Base-by-base conservation (phyloP, 2,888 invertebrate genomes). In the Phortica okadai region DNA sequence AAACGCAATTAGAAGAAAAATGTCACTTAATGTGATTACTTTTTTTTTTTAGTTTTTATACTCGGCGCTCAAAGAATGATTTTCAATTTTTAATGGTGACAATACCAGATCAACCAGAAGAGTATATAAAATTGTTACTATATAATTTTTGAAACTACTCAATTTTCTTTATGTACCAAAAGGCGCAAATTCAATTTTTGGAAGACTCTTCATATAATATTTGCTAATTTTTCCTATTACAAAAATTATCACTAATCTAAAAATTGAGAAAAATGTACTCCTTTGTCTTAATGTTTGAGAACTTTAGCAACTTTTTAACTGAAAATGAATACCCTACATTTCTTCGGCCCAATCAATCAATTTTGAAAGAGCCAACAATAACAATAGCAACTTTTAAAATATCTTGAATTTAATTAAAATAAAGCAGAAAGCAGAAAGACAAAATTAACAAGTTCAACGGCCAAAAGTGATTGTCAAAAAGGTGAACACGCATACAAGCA, bases 381-480 rank as follows among this genome's bases (percentile, higher is more conserved):
- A 42, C 11, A 66, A 66, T 11, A 66, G 3, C 8, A 59, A 10
- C n/a, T 59, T 16, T 59, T 2, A 59, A 59, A 16, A 59, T 21
- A 59, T n/a, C 7, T 59, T 59, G n/a, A n/a, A 59, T 59, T 59
- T 14, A 59, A 59, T 50, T 50, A 2, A 50, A 50, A 50, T 50
- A 50, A 33, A 50, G 50, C 14, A 11, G 10, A 50, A 50, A 50
- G 14, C 14, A 11, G 50, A 50, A 2, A 50, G 8, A 25, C 41
- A 50, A 62, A 74, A 54, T 21, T 58, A 72, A 56, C 74, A 77
- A 81, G 86, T 84, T 85, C 85, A 85, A 83, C 79, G 86, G 87
- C 87, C 85, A 85, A 82, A 79, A 78, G 54, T 7, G 21, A 7
- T 62, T 25, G 16, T 25, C 50, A 70, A 70, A 70, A 54, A 16